Evolutionary conservation across 1,140 invertebrate genomes (phyloP).

Genomic region (Planococcus citri): DNA sequence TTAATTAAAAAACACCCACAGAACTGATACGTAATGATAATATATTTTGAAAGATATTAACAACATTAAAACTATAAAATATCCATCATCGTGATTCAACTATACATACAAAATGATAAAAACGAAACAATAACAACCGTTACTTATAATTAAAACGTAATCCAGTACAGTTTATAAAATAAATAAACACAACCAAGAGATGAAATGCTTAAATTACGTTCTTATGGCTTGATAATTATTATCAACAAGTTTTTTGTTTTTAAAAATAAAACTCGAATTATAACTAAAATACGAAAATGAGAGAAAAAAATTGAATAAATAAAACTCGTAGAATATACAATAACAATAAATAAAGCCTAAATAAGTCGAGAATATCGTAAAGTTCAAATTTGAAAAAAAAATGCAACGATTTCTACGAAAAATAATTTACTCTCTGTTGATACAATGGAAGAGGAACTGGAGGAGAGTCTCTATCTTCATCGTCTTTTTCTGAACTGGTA

Average conservation of each 20-base stretch:
- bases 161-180: background rate
- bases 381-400: background rate
- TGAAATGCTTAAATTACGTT: slow-evolving; percentile 3
- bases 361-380: background rate
- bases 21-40: background rate
- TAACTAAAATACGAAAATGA: background rate
- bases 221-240: background rate
- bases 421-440: slow-evolving; percentile 73
- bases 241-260: background rate
- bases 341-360: background rate
- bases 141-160: background rate
- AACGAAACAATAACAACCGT: slow-evolving; percentile 6
- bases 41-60: slow-evolving; percentile 2
- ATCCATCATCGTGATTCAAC: slow-evolving; percentile 2
- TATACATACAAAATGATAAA: slow-evolving; percentile 4
- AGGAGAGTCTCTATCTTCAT: slow-evolving; percentile 49
- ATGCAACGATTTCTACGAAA: slow-evolving; percentile 41
- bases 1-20: background rate
- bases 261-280: background rate
- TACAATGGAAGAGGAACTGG: slow-evolving; percentile 56
- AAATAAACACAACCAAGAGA: background rate
- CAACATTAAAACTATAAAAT: background rate
- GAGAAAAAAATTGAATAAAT: background rate
- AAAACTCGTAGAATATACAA: background rate
- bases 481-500: slow-evolving; percentile 36